A percentile compares a stretch with the other conserved stretches of the same genome.
These are phyloP conservation scores for Agrilus cyanescens DNA, from an alignment of 2,888 invertebrate species.

Conservation along the genomic window DNA sequence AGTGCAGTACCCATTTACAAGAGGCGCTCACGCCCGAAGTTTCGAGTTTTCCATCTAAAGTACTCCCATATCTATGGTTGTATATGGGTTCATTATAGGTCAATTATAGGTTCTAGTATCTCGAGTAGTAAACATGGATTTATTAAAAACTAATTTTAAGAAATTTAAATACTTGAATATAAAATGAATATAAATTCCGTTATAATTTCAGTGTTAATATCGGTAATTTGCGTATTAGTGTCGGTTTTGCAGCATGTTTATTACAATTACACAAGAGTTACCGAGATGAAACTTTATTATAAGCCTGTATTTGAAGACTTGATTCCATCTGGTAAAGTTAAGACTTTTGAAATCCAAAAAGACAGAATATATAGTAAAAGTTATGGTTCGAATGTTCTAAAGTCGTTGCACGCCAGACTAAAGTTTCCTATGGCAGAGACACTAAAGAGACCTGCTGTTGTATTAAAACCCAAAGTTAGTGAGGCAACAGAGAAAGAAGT, in stretches of 20 bases:
- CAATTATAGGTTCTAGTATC: too few species aligned
- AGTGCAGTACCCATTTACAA: too few species aligned
- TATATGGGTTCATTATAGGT: too few species aligned
- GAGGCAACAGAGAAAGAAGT: conserved; percentile 54
- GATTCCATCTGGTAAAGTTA: conserved; percentile 26
- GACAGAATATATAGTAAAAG: conserved; percentile 8
- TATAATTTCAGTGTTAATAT: conserved; percentile 29
- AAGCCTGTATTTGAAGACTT: conserved; percentile 32
- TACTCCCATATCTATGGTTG: too few species aligned
- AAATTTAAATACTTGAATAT: too few species aligned
- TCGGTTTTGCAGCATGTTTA: conserved; percentile 31
- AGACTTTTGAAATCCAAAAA: conserved; percentile 18
- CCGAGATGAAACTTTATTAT: conserved; percentile 19
- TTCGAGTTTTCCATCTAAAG: too few species aligned
- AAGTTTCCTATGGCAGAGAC: conserved; percentile 15
- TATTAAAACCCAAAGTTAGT: conserved; percentile 4
- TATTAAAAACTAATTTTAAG: too few species aligned
- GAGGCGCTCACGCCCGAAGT: too few species aligned
- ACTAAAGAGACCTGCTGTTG: conserved; percentile 8
- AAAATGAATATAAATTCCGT: conserved; percentile 17
- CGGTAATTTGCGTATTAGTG: conserved; percentile 32
- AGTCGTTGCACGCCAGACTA: conserved; percentile 24
- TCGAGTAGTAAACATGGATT: too few species aligned
- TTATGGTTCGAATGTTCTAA: conserved; percentile 24
- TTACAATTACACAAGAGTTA: conserved; percentile 24